Evolutionary conservation across 2,113 vertebrate genomes (phyloP).

Genomic region (Mystacornis crossleyi): DNA sequence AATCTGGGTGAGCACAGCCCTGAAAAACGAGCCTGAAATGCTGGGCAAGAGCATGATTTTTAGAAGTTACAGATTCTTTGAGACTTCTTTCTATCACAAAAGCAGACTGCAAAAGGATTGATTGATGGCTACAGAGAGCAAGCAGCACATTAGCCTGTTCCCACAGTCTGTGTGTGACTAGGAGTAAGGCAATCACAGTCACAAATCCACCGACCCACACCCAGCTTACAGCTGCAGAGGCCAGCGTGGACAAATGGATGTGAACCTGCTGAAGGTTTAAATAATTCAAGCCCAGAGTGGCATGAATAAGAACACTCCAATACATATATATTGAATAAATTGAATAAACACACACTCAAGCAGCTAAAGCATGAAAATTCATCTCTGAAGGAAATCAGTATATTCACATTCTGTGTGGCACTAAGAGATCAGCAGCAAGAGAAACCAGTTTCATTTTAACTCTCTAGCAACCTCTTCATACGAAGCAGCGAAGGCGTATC

Average conservation of each 20-base stretch:
- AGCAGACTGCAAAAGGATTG: neutral
- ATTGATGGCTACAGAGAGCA: neutral
- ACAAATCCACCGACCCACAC: neutral
- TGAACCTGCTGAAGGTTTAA: neutral
- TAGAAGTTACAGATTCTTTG: neutral
- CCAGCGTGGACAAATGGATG: fast-evolving
- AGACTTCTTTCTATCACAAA: neutral
- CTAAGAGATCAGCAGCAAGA: neutral
- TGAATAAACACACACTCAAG: neutral
- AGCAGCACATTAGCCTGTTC: neutral
- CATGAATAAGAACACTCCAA: neutral
- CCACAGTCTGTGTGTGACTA: neutral
- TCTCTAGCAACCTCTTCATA: neutral
- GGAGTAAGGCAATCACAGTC: neutral
- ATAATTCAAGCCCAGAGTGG: neutral
- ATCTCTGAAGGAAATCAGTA: neutral
- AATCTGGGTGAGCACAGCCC: neutral
- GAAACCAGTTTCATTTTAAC: neutral
- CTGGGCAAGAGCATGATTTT: neutral
- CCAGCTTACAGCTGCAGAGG: neutral
- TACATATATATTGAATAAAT: neutral
- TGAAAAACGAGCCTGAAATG: neutral
- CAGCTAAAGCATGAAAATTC: neutral
- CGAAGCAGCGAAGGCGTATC: neutral
- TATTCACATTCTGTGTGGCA: neutral